Evolutionary conservation across 2,113 vertebrate species (phyloP).

Genomic region (Megaceryle maxima): DNA sequence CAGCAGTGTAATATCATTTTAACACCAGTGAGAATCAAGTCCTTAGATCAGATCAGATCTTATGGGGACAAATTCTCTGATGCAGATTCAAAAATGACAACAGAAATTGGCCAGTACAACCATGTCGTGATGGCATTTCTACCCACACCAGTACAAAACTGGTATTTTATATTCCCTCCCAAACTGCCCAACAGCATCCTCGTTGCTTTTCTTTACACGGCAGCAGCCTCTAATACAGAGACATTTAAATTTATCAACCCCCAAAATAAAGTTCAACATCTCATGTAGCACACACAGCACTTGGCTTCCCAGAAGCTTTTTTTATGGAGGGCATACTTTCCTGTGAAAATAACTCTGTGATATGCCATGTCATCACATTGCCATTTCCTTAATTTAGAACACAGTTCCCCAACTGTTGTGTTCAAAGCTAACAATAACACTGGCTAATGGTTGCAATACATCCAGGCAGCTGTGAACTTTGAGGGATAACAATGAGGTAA

Average conservation of each 20-base stretch:
- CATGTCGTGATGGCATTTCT: not conserved
- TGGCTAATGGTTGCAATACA: conserved; percentile 48
- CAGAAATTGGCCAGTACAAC: not conserved
- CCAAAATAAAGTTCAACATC: conserved; percentile 20
- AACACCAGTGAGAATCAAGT: not conserved
- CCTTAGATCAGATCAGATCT: not conserved
- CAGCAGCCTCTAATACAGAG: not conserved
- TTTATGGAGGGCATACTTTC: not conserved
- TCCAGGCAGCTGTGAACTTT: conserved; percentile 71
- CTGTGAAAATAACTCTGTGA: conserved; percentile 39
- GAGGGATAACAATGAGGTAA: conserved; percentile 76
- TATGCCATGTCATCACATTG: conserved; percentile 60
- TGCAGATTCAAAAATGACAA: not conserved
- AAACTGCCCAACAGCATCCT: not conserved
- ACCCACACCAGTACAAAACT: not conserved
- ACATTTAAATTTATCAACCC: not conserved
- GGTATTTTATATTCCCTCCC: not conserved
- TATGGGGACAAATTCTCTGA: not conserved
- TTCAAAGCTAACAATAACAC: conserved; percentile 66
- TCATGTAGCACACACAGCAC: not conserved
- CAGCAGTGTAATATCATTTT: not conserved
- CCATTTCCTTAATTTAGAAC: conserved; percentile 70
- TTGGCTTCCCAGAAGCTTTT: conserved; percentile 43
- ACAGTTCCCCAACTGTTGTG: conserved; percentile 53
- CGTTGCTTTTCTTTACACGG: not conserved